Base-by-base conservation (phyloP, 1,140 invertebrate genomes). In the Stegodyphus mimosarum region DNA sequence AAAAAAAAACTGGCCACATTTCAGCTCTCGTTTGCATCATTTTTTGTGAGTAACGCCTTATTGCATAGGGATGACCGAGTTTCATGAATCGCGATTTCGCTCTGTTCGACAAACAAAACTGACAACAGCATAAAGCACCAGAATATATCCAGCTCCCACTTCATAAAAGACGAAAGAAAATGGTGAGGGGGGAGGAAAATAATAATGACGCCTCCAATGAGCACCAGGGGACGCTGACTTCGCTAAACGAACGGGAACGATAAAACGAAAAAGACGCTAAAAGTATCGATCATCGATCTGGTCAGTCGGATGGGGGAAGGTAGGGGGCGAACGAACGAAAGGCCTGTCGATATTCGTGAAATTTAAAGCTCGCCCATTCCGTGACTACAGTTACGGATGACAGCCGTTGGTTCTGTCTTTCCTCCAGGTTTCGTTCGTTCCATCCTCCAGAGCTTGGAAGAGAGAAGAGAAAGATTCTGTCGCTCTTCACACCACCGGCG, bases 311-410 rank as follows among this genome's bases (percentile, higher is more conserved):
- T 50, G 51, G 49, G n/a, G 63, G 55, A 63, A 11, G 52, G 71
- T 2, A 49, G 50, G 17, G 49, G 17, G n/a, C 13, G 53, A 63
- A 55, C 64, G 72, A 50, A 76, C n/a, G 63, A 70, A 76, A 50
- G 64, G 9, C 70, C 71, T 84, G 81, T 84, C 81, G 81, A 84
- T 84, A 75, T 84, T 75, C 81, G 49, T 69, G 81, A 84, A 84
- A 84, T 84, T 84, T 84, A 84, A 84, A 84, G 81, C 72, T 76
- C 81, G 72, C 80, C 81, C 71, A 53, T 73, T 67, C 81, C 81
- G 49, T 83, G 79, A 74, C 79, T 83, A 83, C 79, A 84, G 81
- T 84, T 84, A 84, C 81, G 81, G 81, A 75, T 84, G 81, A 84
- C 81, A 84, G 73, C 72, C 63, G 52, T 69, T 74, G 76, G 52